A percentile compares a stretch with the other conserved stretches of the same genome.
These are phyloP conservation scores for Drosophila mettleri DNA, from an alignment of 2,888 invertebrate species.

Conservation along the genomic window DNA sequence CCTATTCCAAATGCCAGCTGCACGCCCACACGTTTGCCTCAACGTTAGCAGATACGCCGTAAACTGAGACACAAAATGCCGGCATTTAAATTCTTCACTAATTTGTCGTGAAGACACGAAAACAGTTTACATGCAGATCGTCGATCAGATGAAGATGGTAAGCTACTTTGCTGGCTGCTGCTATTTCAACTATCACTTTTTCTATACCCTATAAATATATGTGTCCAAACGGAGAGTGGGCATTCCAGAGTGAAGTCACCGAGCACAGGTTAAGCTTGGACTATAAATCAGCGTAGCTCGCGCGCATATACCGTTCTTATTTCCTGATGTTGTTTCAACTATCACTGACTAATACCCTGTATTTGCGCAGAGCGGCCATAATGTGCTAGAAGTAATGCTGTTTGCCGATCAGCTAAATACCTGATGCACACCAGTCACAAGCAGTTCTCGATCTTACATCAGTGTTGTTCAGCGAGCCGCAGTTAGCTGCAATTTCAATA, in stretches of 20 bases:
- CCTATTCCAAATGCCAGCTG: conserved; percentile 13
- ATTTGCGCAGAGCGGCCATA: neutral
- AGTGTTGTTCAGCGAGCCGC: no score
- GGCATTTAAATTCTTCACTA: conserved; percentile 53
- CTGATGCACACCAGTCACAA: no score
- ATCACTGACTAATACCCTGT: conserved; percentile 55
- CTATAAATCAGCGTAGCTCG: neutral
- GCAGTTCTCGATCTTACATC: no score
- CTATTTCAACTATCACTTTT: conserved; percentile 69
- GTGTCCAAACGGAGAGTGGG: neutral
- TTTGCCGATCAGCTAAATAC: neutral
- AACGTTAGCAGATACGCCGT: conserved; percentile 9
- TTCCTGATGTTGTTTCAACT: conserved; percentile 36
- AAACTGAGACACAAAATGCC: conserved; percentile 39
- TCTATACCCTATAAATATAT: neutral
- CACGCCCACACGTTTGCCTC: conserved; percentile 16
- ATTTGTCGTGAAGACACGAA: conserved; percentile 56
- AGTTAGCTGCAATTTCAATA: no score
- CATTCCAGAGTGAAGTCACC: neutral
- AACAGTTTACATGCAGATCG: conserved; percentile 22
- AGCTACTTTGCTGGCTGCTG: conserved; percentile 5
- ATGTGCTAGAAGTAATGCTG: neutral
- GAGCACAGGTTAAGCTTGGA: neutral
- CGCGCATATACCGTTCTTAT: neutral
- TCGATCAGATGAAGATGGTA: conserved; percentile 14